Evolutionary conservation across 2,888 invertebrate genomes (phyloP).

Genomic region (Achlya flavicornis): DNA sequence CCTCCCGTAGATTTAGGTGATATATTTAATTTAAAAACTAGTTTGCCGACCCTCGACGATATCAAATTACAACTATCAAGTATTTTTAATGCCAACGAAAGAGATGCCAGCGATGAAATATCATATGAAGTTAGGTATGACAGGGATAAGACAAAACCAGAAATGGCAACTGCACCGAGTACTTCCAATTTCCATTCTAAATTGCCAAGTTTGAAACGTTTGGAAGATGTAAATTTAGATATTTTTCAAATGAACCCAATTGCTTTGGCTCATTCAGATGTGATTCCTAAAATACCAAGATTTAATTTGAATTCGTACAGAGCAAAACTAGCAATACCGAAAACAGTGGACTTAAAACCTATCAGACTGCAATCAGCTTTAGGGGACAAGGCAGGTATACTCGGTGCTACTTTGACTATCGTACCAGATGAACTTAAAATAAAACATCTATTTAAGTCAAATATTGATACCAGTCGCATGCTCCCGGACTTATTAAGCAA

Average conservation of each 20-base stretch:
- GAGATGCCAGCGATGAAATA: constrained; percentile 25
- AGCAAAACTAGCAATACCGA: constrained; percentile 52
- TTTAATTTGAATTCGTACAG: constrained; percentile 51
- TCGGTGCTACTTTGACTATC: constrained; percentile 43
- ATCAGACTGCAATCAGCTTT: constrained; percentile 49
- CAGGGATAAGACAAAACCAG: constrained; percentile 31
- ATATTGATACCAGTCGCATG: constrained; percentile 19
- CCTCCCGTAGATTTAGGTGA: constrained; percentile 19
- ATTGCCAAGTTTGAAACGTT: constrained; percentile 33
- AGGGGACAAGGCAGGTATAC: constrained; percentile 36
- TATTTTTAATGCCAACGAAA: constrained; percentile 40
- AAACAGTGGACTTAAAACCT: constrained; percentile 50
- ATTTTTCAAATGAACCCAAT: constrained; percentile 48
- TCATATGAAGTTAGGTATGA: constrained; percentile 26
- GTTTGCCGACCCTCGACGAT: constrained; percentile 46
- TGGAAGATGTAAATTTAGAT: constrained; percentile 49
- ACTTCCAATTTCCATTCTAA: constrained; percentile 31
- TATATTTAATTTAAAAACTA: constrained; percentile 29
- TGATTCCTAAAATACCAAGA: constrained; percentile 33
- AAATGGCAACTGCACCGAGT: constrained; percentile 46
- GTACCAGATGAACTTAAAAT: constrained; percentile 33
- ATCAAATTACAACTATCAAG: constrained; percentile 40
- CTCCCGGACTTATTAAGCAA: neutral
- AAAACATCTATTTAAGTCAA: constrained; percentile 26
- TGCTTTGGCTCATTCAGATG: constrained; percentile 20